Evolutionary conservation across 2,113 vertebrate species (phyloP), one percentile per base, ranked within the genome.

Genomic region (Mormoops blainvillei): DNA sequence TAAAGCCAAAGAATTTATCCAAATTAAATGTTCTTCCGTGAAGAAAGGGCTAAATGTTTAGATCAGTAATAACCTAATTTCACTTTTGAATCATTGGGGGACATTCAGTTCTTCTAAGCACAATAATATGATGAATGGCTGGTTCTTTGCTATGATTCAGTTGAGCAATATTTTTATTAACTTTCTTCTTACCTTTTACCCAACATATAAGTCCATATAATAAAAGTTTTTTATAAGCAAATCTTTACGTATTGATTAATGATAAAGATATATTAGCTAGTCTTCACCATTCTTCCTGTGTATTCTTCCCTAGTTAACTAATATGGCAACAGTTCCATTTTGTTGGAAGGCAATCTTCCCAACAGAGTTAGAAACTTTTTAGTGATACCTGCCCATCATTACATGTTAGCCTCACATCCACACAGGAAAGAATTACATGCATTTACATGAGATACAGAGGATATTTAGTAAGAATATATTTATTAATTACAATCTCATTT

Each of bases 71-170:
- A 54, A 93, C 94, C 82, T 95, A 67, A 90, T 70, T 89, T 93
- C 83, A 61, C 83, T 96, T 89, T 73, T 73, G 33, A 95, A 90
- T 94, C 52, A 89, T 94, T 94, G 41, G 65, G 18, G 38, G 61
- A 88, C 73, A 87, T 96, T 98, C 97, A 70, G 63, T 97, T 96
- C 87, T 94, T 50, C 63, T 33, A 61, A 84, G 24, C 54, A 91
- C 6, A 96, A 87, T 77, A 85, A 74, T 63, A 52, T 87, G 87
- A 95, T 94, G 52, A 96, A 68, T 0, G 63, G 4, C 52, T 92
- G 20, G 9, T 3, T 43, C 18, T 84, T 68, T 58, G 45, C 33
- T 52, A 3, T 80, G 83, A 89, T 54, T 58, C 70, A 96, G 84
- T 68, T 58, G 67, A 96, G 54, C 13, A 90, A 45, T 83, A 90